These are phyloP conservation scores for Syndactyla subalaris DNA, from an alignment of 2,797 vertebrate species.

Conservation along the genomic window DNA sequence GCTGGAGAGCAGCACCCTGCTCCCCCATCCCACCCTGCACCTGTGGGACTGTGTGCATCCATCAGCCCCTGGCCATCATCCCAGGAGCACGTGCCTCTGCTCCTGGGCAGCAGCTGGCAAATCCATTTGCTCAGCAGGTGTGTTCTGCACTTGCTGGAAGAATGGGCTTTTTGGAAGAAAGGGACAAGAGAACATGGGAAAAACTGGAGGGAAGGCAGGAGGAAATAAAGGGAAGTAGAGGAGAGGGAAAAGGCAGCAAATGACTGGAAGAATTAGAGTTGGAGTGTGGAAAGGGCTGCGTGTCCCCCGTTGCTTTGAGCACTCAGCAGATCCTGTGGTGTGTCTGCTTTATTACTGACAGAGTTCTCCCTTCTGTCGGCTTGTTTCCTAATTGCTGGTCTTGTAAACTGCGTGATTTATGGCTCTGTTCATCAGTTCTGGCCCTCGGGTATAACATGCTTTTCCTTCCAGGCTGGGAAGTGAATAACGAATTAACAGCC, in stretches of 20 bases:
- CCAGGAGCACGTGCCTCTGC: background rate
- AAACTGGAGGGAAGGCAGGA: background rate
- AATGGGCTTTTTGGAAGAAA: background rate
- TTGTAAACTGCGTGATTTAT: conserved; percentile 79
- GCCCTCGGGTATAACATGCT: conserved; percentile 70
- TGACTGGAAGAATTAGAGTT: background rate
- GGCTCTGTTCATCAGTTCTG: conserved; percentile 65
- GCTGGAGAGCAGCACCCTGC: background rate
- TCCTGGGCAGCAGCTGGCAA: background rate
- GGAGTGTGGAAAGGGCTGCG: background rate
- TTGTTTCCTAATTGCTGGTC: conserved; percentile 75
- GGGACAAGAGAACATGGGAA: background rate
- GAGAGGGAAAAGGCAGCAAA: background rate
- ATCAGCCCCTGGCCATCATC: too few species aligned
- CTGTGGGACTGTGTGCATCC: fast-evolving
- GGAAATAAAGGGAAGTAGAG: background rate
- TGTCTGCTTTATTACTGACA: conserved; percentile 64
- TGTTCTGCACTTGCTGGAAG: background rate
- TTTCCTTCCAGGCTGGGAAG: conserved; percentile 74
- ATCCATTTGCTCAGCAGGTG: conserved; percentile 25
- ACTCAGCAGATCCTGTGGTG: conserved; percentile 42
- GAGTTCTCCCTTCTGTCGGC: conserved; percentile 65
- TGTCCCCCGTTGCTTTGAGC: conserved; percentile 25
- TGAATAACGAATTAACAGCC: conserved; percentile 76
- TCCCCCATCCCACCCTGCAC: background rate